These are phyloP conservation scores for Heliconius congener DNA, from an alignment of 1,140 invertebrate genomes.

Conservation along the genomic window DNA sequence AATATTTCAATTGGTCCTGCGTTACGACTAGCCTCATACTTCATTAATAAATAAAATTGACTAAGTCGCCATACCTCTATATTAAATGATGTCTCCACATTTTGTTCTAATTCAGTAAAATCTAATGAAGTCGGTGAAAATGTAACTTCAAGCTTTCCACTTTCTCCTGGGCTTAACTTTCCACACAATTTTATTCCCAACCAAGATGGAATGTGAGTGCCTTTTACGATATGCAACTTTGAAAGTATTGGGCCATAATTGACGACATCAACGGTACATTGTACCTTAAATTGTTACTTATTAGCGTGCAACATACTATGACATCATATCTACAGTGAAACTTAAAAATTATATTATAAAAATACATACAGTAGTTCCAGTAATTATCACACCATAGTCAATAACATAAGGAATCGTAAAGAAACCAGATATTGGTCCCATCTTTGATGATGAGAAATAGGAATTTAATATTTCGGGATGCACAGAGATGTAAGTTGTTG, in stretches of 20 bases:
- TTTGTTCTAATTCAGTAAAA: conserved; percentile 65
- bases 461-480: conserved; percentile 57
- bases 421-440: conserved; percentile 64
- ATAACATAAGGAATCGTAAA: conserved; percentile 63
- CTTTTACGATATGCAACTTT: conserved; percentile 65
- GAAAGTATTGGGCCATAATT: conserved; percentile 69
- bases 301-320: neutral
- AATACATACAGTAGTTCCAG: conserved; percentile 59
- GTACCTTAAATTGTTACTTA: conserved; percentile 50
- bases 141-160: conserved; percentile 61
- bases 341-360: neutral
- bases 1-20: no score
- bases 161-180: conserved; percentile 65
- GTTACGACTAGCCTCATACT: neutral
- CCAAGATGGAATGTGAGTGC: conserved; percentile 55
- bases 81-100: conserved; percentile 62
- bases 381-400: conserved; percentile 72
- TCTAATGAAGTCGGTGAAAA: conserved; percentile 61
- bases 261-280: conserved; percentile 62
- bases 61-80: conserved; percentile 51
- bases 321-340: neutral
- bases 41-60: conserved; percentile 17
- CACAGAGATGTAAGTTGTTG: conserved; percentile 56
- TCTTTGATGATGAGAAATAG: conserved; percentile 49
- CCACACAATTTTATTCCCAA: conserved; percentile 63